Evolutionary conservation across 2,113 vertebrate species (phyloP), one percentile per base, ranked within the genome.

Genomic region (Campylorhamphus procurvoides): DNA sequence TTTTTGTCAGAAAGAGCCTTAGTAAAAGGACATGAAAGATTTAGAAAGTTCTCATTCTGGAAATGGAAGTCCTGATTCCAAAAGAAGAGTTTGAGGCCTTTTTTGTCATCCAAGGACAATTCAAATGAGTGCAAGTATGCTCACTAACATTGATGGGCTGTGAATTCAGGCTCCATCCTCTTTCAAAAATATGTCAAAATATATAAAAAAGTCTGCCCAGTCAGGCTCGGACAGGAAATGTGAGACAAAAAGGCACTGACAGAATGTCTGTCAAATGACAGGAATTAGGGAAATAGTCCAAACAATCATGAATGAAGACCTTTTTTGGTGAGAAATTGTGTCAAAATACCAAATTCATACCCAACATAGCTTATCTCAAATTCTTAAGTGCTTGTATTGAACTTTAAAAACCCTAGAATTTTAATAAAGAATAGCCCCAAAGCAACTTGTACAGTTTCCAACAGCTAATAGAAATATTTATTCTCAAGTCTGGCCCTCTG

Each of bases 181-280:
- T 88, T 92, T 47, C 35, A 71, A 80, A 93, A 95, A 58, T 40
- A 27, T 47, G 68, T 80, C 83, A 68, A 88, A 89, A 87, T 82
- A 69, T 35, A 27, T 17, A 1, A 5, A 35, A 55, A 52, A 40
- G 10, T 44, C 76, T 94, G 50, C 44, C 27, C 67, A 63, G 72
- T 74, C 72, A 84, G 71, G 60, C 50, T 66, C 1, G 12, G 44
- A 18, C 83, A 67, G 52, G 73, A 94, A 89, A 93, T 42, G 39
- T 56, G 79, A 88, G 50, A 92, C 76, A 90, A 95, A 94, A 89
- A 47, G 40, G 39, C 52, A 66, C n/a, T 86, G 92, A 74, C 35
- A 78, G 60, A 55, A 59, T 4, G 6, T 42, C 90, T 93, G 64
- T 84, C 72, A 88, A 67, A 49, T 78, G 77, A 44, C 31, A 75